Evolutionary conservation across 2,113 vertebrate species (phyloP), one percentile per base, ranked within the genome.

Genomic region (Caloenas nicobarica): DNA sequence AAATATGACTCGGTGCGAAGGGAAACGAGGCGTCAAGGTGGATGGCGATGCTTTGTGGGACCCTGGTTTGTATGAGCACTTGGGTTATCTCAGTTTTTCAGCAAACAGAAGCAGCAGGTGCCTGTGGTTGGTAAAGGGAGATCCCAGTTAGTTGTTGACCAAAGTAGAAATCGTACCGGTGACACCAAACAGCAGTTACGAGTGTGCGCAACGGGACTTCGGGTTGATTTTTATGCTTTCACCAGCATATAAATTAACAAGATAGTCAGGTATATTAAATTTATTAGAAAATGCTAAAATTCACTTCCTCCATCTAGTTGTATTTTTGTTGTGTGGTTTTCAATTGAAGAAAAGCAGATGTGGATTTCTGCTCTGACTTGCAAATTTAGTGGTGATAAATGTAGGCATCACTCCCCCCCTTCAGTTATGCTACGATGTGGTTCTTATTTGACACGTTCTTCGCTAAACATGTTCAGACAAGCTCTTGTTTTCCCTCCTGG

Each of bases 331-430:
- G 31, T 22, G 0, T 46, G 44, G 2, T 48, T 93, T 86, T 88
- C 31, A 70, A 18, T 51, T 56, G 15, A 58, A 74, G 70, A 76
- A 28, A 77, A 76, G 11, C 34, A 25, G 42, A 24, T 81, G 54
- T 79, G 50, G n/a, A 74, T 89, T 93, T 91, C 38, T 82, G 87
- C 62, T 94, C 89, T 89, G 79, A 72, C 81, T 82, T 80, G 81
- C 93, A 91, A 44, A 71, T 89, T 74, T 70, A 40, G 65, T 24
- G 73, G 4, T 48, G 87, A 86, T 94, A 90, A 83, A 93, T 89
- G 69, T 31, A 90, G 70, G 72, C 74, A 36, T 42, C 14, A 0
- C 73, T 61, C n/a, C 48, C 13, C 13, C 10, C 34, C 12, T 36
- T 42, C 69, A 24, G 40, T 56, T n/a, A 23, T 38, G 38, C 65